phyloP scores from a whole-genome alignment of 1,140 invertebrate genomes.

The Magallana ariakensis region DNA sequence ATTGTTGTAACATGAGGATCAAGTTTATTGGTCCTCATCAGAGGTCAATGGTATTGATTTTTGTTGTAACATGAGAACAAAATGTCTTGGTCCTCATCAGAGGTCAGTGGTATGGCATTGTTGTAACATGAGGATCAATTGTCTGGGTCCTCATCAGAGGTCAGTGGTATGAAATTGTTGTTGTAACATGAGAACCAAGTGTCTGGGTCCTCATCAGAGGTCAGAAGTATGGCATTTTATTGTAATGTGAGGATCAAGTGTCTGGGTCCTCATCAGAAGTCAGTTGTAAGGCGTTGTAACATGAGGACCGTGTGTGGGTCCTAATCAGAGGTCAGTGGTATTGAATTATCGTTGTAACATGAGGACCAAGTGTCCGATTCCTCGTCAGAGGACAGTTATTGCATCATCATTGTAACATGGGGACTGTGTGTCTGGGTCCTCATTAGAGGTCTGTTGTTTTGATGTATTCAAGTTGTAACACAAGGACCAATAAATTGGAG shows the following conservation, averaged over 20 bases:
- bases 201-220: conserved; percentile 80
- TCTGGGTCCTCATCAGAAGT: not conserved
- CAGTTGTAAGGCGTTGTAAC: too few relatives aligned
- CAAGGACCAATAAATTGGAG: too few relatives aligned
- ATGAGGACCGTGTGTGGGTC: conserved; percentile 67
- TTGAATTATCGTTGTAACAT: not conserved
- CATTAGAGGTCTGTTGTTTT: too few relatives aligned
- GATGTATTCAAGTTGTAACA: too few relatives aligned
- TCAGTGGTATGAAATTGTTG: too few relatives aligned
- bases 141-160: not conserved
- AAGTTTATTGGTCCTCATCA: not conserved
- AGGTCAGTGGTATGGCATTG: conserved; percentile 65
- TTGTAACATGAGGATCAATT: not conserved
- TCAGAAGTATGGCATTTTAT: conserved; percentile 31
- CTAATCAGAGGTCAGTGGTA: conserved; percentile 77
- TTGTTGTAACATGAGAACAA: too few relatives aligned
- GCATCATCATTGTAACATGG: too few relatives aligned
- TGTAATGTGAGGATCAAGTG: not conserved
- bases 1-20: not conserved
- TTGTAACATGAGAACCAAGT: too few relatives aligned
- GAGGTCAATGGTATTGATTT: too few relatives aligned
- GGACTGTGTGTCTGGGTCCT: too few relatives aligned
- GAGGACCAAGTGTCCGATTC: not conserved
- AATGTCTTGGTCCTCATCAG: conserved; percentile 77
- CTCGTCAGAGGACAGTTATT: too few relatives aligned